Conservation (phyloP, 2,888 invertebrate species). For the Erynnis tages region DNA sequence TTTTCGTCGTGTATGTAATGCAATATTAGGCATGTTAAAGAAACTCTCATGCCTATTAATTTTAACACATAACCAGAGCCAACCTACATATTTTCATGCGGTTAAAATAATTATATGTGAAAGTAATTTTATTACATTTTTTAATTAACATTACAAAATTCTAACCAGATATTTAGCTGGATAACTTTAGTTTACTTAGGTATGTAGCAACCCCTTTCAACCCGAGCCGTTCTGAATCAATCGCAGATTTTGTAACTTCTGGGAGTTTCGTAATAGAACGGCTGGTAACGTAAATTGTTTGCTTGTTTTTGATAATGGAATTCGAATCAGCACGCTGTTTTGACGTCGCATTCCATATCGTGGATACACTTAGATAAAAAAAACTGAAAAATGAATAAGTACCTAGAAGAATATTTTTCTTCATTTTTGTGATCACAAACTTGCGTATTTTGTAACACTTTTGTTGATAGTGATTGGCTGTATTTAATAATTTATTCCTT, state of each 20-base stretch:
- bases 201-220: no score
- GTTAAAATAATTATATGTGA: neutral
- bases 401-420: no score
- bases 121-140: neutral
- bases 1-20: neutral
- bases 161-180: no score
- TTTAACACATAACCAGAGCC: neutral
- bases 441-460: no score
- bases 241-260: neutral
- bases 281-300: slow-evolving; percentile 44
- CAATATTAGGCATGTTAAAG: neutral
- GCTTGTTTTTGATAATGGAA: slow-evolving; percentile 57
- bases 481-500: neutral
- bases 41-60: neutral
- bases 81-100: neutral
- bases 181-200: no score
- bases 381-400: neutral
- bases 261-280: slow-evolving; percentile 31
- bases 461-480: no score
- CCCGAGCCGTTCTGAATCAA: neutral
- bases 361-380: no score
- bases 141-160: neutral
- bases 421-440: no score
- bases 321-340: slow-evolving; percentile 38
- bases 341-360: slow-evolving; percentile 5